Evolutionary conservation across 1,140 invertebrate genomes (phyloP).

Genomic region (Drosophila rufa): DNA sequence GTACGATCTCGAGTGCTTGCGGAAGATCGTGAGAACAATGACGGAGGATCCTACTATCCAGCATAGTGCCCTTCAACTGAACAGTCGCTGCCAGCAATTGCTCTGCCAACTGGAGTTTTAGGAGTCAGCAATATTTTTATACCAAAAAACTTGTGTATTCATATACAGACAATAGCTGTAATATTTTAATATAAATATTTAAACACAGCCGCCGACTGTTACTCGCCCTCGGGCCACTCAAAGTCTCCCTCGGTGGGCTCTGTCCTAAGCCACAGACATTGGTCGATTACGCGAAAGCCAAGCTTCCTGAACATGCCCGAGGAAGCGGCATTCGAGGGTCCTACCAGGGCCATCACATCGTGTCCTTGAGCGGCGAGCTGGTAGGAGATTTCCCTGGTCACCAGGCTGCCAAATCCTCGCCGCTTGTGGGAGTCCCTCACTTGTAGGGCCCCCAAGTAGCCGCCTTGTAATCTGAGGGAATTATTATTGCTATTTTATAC

Average conservation of each 20-base stretch:
- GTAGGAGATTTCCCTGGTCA: constrained; percentile 69
- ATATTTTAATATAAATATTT: constrained; percentile 59
- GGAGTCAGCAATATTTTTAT: constrained; percentile 65
- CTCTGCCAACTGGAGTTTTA: constrained; percentile 26
- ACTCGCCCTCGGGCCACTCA: constrained; percentile 63
- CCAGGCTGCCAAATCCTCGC: constrained; percentile 80
- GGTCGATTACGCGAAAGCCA: constrained; percentile 74
- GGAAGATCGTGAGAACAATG: constrained; percentile 43
- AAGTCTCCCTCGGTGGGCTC: constrained; percentile 28
- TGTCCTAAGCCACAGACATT: constrained; percentile 66
- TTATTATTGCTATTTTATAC: background rate
- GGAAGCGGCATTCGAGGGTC: constrained; percentile 65
- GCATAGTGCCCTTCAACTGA: constrained; percentile 49
- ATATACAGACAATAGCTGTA: constrained; percentile 64
- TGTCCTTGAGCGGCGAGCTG: constrained; percentile 72
- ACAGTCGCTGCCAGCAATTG: constrained; percentile 33
- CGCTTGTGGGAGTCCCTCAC: constrained; percentile 69
- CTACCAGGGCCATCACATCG: constrained; percentile 78
- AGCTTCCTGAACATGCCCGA: constrained; percentile 77
- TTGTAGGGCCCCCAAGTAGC: constrained; percentile 83
- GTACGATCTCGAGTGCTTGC: constrained; percentile 65
- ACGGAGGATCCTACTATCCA: constrained; percentile 54
- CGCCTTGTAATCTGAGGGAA: constrained; percentile 65
- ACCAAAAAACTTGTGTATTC: constrained; percentile 77
- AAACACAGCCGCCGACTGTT: constrained; percentile 6